phyloP scores from a whole-genome alignment of 2,797 vertebrate species.

The Rhabdophis nuchalis region DNA sequence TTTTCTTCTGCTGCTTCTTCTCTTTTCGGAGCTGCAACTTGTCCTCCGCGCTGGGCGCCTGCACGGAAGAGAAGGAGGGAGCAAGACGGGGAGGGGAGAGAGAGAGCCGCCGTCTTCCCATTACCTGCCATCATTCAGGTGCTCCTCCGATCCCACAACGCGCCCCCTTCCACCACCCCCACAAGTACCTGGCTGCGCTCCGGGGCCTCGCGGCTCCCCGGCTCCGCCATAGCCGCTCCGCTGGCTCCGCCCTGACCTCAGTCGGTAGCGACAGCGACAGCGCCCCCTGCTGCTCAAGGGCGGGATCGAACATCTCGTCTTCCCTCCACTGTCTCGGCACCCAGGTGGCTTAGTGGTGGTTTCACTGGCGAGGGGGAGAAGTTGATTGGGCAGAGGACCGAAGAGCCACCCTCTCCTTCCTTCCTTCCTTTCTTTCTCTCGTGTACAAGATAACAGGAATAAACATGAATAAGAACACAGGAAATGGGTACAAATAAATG shows the following conservation, averaged over 20 bases:
- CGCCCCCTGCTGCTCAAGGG: not conserved
- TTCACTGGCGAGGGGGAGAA: not conserved
- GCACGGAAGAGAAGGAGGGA: not conserved
- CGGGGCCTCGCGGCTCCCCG: not conserved
- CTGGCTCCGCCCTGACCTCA: not conserved
- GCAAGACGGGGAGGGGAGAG: not conserved
- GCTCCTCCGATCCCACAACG: not conserved
- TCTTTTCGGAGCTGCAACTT: not conserved
- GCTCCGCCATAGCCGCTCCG: not conserved
- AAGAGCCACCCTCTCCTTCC: not conserved
- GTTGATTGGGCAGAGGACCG: not conserved
- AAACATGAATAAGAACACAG: too few species aligned
- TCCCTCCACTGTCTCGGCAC: not conserved
- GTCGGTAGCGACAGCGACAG: not conserved
- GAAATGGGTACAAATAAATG: too few species aligned
- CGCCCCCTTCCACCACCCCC: not conserved
- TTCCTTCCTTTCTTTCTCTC: too few species aligned
- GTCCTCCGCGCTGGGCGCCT: not conserved
- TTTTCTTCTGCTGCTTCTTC: not conserved
- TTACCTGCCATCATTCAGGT: not conserved
- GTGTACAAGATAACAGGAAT: too few species aligned
- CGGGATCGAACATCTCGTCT: not conserved
- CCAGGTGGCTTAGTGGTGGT: not conserved
- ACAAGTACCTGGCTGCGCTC: not conserved
- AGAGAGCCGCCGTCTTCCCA: not conserved